Percentiles rank a stretch among this genome's conserved stretches.
Evolutionary conservation across 2,888 invertebrate genomes (phyloP).

Genomic region (Ophonus ardosiacus): DNA sequence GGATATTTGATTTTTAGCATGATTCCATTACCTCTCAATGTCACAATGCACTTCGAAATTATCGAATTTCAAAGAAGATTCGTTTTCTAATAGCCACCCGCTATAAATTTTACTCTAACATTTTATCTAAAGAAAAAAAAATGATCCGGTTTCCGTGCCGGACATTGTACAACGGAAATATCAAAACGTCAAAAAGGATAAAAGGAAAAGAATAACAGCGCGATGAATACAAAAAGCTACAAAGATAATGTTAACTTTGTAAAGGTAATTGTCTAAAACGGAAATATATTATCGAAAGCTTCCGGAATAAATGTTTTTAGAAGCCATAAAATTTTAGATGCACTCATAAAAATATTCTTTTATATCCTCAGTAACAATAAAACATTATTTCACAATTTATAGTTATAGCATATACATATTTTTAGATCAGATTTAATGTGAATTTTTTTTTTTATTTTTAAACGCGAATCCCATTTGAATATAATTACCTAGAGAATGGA

Average conservation of each 20-base stretch:
- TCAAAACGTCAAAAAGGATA: background rate
- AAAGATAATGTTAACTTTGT: background rate
- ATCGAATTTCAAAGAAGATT: too few species aligned
- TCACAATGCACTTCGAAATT: too few species aligned
- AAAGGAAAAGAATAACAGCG: background rate
- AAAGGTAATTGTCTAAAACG: background rate
- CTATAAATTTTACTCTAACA: too few species aligned
- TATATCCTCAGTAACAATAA: background rate
- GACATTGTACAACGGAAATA: background rate
- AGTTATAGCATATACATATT: background rate
- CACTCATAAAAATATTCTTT: background rate
- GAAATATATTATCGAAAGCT: background rate
- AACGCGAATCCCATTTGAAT: background rate
- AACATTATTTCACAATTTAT: background rate
- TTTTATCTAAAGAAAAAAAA: too few species aligned
- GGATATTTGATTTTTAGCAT: too few species aligned
- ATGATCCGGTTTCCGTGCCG: background rate
- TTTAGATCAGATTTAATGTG: background rate
- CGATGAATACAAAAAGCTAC: background rate
- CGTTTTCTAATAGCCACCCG: too few species aligned
- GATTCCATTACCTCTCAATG: too few species aligned
- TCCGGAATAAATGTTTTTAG: background rate
- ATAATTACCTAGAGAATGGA: slow-evolving; percentile 18
- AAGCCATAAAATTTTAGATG: background rate
- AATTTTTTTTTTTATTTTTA: background rate